These are phyloP conservation scores for Tyrophagus putrescentiae DNA, from an alignment of 1,140 invertebrate species.

Conservation along the genomic window DNA sequence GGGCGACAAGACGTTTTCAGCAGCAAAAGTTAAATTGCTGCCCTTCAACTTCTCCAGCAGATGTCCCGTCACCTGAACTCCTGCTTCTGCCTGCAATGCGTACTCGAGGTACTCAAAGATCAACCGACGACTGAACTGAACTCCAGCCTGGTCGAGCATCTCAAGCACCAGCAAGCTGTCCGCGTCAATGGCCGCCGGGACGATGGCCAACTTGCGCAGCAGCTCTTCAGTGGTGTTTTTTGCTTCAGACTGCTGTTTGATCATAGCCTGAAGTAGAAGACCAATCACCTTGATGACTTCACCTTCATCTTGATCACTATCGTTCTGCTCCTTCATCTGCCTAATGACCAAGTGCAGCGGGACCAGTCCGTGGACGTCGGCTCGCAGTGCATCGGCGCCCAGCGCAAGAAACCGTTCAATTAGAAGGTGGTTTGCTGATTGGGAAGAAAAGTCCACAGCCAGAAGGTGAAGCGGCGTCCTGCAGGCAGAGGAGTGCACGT, in stretches of 20 bases:
- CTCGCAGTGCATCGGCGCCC: not conserved
- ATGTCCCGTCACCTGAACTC: not conserved
- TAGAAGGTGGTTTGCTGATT: not conserved
- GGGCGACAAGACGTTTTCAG: not conserved
- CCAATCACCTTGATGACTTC: no score
- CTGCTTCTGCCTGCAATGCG: not conserved
- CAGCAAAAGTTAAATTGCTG: not conserved
- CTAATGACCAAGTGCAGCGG: not conserved
- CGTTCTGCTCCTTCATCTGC: not conserved
- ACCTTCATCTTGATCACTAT: not conserved
- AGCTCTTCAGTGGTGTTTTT: no score
- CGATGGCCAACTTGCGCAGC: conserved; percentile 2
- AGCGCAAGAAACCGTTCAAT: not conserved
- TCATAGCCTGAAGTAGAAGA: not conserved
- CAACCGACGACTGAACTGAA: not conserved
- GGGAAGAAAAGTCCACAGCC: no score
- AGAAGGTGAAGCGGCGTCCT: not conserved
- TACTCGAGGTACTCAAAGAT: not conserved
- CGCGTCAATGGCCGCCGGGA: not conserved
- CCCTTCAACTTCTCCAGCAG: not conserved
- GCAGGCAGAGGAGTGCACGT: not conserved
- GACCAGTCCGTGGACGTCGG: not conserved
- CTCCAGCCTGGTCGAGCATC: not conserved
- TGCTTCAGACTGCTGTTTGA: no score
- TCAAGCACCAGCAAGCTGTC: not conserved